phyloP scores from a whole-genome alignment of 2,888 invertebrate species.

The Pseudococcus longispinus region DNA sequence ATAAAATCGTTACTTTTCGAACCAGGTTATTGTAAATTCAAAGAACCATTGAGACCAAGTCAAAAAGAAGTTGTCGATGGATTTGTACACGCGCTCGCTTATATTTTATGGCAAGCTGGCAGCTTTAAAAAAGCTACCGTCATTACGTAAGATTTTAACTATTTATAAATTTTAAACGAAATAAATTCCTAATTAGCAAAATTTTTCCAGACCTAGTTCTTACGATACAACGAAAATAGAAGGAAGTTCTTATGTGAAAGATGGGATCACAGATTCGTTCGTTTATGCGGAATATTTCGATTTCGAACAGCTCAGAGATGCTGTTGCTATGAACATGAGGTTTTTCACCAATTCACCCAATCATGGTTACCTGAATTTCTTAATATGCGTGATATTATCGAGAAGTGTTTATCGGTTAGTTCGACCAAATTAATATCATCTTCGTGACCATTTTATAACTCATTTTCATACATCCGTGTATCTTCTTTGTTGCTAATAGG shows the following conservation, averaged over 20 bases:
- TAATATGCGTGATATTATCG: conserved; percentile 43
- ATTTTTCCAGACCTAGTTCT: conserved; percentile 22
- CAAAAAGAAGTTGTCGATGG: conserved; percentile 49
- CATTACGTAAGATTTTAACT: conserved; percentile 35
- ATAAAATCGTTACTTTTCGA: conserved; percentile 64
- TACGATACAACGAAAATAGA: conserved; percentile 25
- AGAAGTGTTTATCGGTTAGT: conserved; percentile 29
- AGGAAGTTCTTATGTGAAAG: conserved; percentile 14
- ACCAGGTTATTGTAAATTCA: conserved; percentile 53
- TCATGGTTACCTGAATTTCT: conserved; percentile 50
- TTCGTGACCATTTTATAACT: neutral
- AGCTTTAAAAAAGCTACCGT: conserved; percentile 45
- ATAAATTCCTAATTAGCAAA: neutral
- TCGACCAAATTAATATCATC: neutral
- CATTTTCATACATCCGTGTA: conserved; percentile 28
- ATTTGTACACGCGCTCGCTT: conserved; percentile 46
- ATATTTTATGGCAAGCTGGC: conserved; percentile 57
- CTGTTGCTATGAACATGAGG: conserved; percentile 42
- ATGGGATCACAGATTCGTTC: conserved; percentile 32
- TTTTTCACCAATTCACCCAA: conserved; percentile 46
- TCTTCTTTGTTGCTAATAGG: conserved; percentile 31
- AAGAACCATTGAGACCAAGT: conserved; percentile 48
- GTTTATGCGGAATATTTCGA: conserved; percentile 43
- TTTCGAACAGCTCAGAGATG: conserved; percentile 43
- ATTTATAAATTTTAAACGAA: neutral